Percentiles rank a stretch among this genome's conserved stretches.
Evolutionary conservation across 2,113 vertebrate genomes (phyloP).

Genomic region (Baryphthengus martii): DNA sequence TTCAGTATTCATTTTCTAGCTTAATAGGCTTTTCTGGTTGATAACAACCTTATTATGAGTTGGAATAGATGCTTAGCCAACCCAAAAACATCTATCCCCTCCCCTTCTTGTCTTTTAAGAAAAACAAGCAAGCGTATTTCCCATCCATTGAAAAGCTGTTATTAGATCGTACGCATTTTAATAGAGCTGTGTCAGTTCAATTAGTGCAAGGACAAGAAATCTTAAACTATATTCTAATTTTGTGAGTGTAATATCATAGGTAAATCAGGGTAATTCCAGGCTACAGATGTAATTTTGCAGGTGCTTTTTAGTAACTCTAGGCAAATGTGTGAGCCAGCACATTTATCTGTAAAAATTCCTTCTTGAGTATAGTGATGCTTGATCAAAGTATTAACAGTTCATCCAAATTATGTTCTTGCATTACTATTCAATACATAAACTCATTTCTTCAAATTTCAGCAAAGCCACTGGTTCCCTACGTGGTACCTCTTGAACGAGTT

Average conservation of each 20-base stretch:
- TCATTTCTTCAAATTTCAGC: neutral
- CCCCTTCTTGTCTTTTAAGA: constrained; percentile 19
- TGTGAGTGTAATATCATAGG: neutral
- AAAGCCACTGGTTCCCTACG: neutral
- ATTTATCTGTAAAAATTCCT: neutral
- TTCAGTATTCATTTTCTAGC: constrained; percentile 71
- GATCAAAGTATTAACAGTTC: neutral
- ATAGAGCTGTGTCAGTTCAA: constrained; percentile 16
- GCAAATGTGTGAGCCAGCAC: neutral
- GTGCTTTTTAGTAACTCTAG: neutral
- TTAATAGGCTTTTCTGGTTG: constrained; percentile 72
- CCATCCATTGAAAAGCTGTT: neutral
- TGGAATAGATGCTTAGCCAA: constrained; percentile 64
- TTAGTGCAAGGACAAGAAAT: constrained; percentile 13
- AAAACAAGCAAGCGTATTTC: constrained; percentile 46
- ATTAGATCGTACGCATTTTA: constrained; percentile 37
- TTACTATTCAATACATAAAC: neutral
- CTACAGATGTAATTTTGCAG: neutral
- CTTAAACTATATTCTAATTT: neutral
- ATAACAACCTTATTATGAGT: constrained; percentile 72
- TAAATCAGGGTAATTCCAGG: neutral
- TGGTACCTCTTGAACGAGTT: neutral
- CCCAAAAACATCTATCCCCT: neutral
- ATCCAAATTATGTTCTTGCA: neutral
- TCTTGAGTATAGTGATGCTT: neutral